phyloP scores from a whole-genome alignment of 1,140 invertebrate genomes.

The Bombus superbus region DNA sequence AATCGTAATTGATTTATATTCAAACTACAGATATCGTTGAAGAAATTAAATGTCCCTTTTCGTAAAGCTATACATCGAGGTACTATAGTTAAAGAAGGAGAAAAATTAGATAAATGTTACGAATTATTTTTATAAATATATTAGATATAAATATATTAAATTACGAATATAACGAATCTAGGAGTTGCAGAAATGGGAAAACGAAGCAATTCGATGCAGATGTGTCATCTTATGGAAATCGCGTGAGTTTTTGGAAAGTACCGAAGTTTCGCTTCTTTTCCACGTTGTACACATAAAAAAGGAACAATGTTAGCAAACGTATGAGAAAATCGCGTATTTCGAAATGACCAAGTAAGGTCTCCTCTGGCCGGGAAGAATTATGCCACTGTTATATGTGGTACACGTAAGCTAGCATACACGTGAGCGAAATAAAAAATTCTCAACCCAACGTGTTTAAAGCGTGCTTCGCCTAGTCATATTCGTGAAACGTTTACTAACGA shows the following conservation, averaged over 20 bases:
- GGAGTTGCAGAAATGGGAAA: no score
- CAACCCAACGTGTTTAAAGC: constrained; percentile 61
- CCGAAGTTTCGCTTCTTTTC: neutral
- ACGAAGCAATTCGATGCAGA: neutral
- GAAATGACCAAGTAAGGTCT: constrained; percentile 45
- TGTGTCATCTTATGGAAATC: constrained; percentile 35
- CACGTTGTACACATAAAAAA: neutral
- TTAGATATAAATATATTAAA: no score
- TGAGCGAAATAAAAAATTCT: constrained; percentile 63
- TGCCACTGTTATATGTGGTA: constrained; percentile 54
- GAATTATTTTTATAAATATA: neutral
- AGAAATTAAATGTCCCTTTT: no score
- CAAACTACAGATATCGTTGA: no score
- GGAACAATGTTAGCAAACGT: neutral
- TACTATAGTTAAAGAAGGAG: neutral
- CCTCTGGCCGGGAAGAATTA: constrained; percentile 47
- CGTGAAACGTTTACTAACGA: constrained; percentile 67
- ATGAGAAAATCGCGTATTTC: constrained; percentile 44
- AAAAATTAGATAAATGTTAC: no score
- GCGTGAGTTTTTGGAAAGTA: constrained; percentile 2
- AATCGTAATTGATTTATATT: neutral
- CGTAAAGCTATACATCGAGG: neutral
- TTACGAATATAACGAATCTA: no score
- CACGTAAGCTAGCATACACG: constrained; percentile 53
- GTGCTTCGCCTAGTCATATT: constrained; percentile 38